Evolutionary conservation across 2,113 vertebrate genomes (phyloP).

Genomic region (Thalassarche chlororhynchos): DNA sequence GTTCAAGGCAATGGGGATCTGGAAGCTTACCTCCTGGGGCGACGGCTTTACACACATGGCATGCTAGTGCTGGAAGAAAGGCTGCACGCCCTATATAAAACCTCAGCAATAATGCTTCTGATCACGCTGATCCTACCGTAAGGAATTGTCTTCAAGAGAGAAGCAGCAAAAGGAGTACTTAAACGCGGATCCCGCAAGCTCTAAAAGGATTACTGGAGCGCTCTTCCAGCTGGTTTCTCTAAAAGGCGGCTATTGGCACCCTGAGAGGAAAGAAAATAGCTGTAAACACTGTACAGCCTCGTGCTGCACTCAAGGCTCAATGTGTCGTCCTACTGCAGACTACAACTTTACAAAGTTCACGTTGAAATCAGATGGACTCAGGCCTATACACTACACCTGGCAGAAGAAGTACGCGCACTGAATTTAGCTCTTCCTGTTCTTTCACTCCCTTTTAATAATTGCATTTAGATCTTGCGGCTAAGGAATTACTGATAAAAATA

Average conservation of each 20-base stretch:
- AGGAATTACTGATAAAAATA: not conserved
- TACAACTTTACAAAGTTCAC: not conserved
- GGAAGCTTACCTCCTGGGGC: not conserved
- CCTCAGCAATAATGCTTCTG: not conserved
- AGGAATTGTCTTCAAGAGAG: not conserved
- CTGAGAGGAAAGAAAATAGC: not conserved
- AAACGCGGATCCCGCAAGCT: not conserved
- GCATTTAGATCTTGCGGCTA: not conserved
- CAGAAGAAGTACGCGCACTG: fast-evolving
- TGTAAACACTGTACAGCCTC: not conserved
- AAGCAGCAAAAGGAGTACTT: not conserved
- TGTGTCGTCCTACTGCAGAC: fast-evolving
- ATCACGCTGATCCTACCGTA: not conserved
- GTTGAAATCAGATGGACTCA: not conserved
- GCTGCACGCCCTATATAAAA: not conserved
- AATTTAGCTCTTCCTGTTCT: not conserved
- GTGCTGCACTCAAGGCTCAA: not conserved
- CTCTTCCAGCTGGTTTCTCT: not conserved
- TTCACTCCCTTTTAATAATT: not conserved
- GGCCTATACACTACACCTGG: not conserved
- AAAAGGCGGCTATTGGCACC: not conserved
- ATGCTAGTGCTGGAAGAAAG: not conserved
- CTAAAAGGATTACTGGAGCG: not conserved
- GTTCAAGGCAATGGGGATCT: not conserved
- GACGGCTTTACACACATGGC: not conserved